Evolutionary conservation across 1,140 invertebrate species (phyloP).

Genomic region (Bombus breviceps): DNA sequence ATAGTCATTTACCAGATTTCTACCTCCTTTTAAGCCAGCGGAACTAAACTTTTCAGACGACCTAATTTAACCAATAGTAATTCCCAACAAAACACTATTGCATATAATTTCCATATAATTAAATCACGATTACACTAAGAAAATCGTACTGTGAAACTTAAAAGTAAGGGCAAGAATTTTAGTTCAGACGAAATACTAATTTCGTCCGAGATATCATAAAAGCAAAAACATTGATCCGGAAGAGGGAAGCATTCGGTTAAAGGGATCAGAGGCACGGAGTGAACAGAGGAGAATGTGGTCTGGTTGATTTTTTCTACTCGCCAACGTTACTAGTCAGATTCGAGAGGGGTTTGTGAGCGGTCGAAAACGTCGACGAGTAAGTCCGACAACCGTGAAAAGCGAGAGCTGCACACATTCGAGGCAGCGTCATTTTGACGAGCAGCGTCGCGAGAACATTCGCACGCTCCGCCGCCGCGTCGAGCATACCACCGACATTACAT

Average conservation of each 20-base stretch:
- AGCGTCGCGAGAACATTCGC: conserved; percentile 35
- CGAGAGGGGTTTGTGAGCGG: not conserved
- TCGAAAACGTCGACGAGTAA: conserved; percentile 39
- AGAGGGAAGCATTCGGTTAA: too few species aligned
- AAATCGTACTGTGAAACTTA: not conserved
- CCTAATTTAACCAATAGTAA: too few species aligned
- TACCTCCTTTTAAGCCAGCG: not conserved
- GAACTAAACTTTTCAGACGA: not conserved
- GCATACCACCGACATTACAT: conserved; percentile 31
- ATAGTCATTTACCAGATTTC: not conserved
- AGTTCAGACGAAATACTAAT: not conserved
- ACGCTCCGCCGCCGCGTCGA: conserved; percentile 37
- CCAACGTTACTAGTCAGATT: not conserved
- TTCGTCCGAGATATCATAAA: too few species aligned
- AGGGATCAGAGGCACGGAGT: not conserved
- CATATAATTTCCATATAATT: not conserved
- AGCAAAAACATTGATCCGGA: not conserved
- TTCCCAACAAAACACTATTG: not conserved
- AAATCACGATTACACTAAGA: not conserved
- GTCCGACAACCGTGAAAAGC: conserved; percentile 26
- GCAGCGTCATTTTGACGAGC: conserved; percentile 27
- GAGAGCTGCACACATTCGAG: conserved; percentile 4
- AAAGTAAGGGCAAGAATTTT: not conserved
- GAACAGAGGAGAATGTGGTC: not conserved
- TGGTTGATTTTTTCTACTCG: conserved; percentile 3